Evolutionary conservation across 2,797 vertebrate species (phyloP).

Genomic region (Crenichthys baileyi): DNA sequence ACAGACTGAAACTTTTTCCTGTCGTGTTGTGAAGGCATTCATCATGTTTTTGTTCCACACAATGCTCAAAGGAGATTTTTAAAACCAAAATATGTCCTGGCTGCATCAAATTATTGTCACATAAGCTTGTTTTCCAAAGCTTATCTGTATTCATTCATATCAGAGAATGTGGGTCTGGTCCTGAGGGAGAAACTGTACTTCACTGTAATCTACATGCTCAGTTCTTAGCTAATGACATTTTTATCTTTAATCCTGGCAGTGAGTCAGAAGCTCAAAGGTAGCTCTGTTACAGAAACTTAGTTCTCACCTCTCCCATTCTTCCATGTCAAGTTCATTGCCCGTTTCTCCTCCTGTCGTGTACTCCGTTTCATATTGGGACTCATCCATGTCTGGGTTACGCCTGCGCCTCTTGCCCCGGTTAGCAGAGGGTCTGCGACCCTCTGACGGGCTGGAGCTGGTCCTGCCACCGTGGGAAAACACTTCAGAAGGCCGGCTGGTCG

Average conservation of each 20-base stretch:
- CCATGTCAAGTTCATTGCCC: constrained; percentile 81
- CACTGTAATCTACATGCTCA: constrained; percentile 36
- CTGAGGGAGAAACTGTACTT: constrained; percentile 38
- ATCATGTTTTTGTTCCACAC: neutral
- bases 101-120: constrained; percentile 10
- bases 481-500: constrained; percentile 65
- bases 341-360: constrained; percentile 90
- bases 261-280: constrained; percentile 10
- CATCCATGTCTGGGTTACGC: constrained; percentile 84
- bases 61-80: neutral
- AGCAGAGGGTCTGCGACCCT: constrained; percentile 80
- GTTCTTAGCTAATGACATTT: constrained; percentile 36
- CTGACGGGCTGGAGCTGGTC: constrained; percentile 82
- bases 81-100: constrained; percentile 5
- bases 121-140: constrained; percentile 31
- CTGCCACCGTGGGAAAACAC: constrained; percentile 57
- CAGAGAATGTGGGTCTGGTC: constrained; percentile 58
- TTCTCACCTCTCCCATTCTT: constrained; percentile 81
- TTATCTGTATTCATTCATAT: constrained; percentile 32
- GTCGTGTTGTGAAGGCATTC: neutral
- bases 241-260: constrained; percentile 39
- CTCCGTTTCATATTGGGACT: constrained; percentile 90
- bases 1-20: constrained; percentile 19
- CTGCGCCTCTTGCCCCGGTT: constrained; percentile 78
- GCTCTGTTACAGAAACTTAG: neutral